Conservation (phyloP, 2,113 vertebrate genomes). For the Pyxicephalus adspersus region DNA sequence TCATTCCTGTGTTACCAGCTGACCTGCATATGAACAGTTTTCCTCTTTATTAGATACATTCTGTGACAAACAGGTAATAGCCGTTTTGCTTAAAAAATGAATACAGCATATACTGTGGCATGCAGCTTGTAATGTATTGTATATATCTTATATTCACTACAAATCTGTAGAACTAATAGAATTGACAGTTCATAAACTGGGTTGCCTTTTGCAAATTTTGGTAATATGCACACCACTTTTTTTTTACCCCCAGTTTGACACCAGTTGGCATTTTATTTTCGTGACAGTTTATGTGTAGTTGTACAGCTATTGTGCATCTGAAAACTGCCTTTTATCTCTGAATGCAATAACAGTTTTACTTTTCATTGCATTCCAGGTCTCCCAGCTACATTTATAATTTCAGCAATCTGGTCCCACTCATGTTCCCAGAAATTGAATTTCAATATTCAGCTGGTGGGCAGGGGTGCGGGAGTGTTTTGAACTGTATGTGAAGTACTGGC, state of each 20-base stretch:
- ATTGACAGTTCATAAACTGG: too few relatives aligned
- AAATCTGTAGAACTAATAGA: too few relatives aligned
- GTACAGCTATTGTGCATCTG: not conserved
- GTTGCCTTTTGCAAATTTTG: too few relatives aligned
- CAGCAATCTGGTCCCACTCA: slow-evolving; percentile 53
- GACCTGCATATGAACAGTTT: too few relatives aligned
- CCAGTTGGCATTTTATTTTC: not conserved
- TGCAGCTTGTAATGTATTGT: too few relatives aligned
- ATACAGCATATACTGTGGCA: too few relatives aligned
- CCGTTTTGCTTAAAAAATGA: too few relatives aligned
- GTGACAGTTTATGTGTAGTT: slow-evolving; percentile 1
- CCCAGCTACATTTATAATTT: slow-evolving; percentile 31
- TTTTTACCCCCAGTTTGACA: not conserved
- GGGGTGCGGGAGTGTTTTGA: slow-evolving; percentile 5
- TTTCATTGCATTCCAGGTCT: slow-evolving; percentile 26
- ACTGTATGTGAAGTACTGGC: slow-evolving; percentile 14
- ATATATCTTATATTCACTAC: too few relatives aligned
- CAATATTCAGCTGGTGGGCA: slow-evolving; percentile 42
- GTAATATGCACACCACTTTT: not conserved
- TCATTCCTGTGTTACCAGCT: too few relatives aligned
- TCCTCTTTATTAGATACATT: too few relatives aligned
- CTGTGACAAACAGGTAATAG: too few relatives aligned
- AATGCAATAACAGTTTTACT: slow-evolving; percentile 27
- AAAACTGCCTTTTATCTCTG: slow-evolving; percentile 15
- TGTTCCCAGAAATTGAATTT: slow-evolving; percentile 47